These are phyloP conservation scores for Cuniculus paca DNA, from an alignment of 2,797 vertebrate species.

Conservation along the genomic window DNA sequence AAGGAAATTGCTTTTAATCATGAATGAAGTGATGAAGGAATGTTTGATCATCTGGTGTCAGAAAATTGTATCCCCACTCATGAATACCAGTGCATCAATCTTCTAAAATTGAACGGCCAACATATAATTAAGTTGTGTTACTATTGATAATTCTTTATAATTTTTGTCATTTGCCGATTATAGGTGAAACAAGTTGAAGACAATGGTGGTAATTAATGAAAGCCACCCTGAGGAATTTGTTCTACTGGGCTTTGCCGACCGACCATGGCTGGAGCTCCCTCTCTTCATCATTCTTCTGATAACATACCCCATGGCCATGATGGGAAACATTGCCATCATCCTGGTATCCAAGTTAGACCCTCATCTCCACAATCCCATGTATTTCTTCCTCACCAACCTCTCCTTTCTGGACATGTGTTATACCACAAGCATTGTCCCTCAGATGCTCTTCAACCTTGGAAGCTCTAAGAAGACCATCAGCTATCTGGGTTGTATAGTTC, in stretches of 20 bases:
- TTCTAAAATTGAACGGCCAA: background rate
- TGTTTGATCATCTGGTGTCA: background rate
- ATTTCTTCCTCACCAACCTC: slow-evolving; percentile 78
- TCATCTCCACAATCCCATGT: slow-evolving; percentile 58
- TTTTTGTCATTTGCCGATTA: background rate
- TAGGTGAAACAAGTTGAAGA: background rate
- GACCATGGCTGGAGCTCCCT: background rate
- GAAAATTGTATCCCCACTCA: too few species aligned
- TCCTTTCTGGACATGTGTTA: slow-evolving; percentile 38
- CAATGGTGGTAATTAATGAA: background rate
- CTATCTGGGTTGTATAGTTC: slow-evolving; percentile 10
- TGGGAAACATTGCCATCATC: background rate
- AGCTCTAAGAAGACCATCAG: background rate
- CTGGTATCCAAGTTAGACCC: background rate
- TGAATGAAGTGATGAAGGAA: background rate
- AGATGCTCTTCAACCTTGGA: slow-evolving; percentile 56
- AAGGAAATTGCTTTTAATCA: background rate
- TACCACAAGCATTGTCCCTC: slow-evolving; percentile 7
- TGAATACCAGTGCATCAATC: background rate
- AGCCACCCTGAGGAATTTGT: background rate
- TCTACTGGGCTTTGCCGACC: background rate
- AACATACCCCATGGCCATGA: background rate
- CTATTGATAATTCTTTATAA: background rate
- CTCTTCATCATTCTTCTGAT: background rate
- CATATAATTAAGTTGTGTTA: background rate